Percentiles rank a stretch among this genome's conserved stretches.
These are phyloP conservation scores for Athalia cordata DNA, from an alignment of 2,888 invertebrate genomes.

Conservation along the genomic window DNA sequence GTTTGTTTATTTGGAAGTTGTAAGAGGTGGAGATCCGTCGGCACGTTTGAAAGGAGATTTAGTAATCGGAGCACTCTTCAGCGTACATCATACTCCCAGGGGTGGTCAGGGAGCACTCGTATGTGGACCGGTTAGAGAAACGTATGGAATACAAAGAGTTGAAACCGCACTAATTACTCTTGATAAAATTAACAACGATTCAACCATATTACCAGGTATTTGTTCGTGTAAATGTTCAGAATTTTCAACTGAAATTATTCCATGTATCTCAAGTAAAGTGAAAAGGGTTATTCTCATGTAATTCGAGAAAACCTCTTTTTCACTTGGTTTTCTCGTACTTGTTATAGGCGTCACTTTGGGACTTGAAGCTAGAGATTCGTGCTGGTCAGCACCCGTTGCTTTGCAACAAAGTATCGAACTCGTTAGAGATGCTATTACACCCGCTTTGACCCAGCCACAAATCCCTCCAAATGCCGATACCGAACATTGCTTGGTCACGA, in stretches of 20 bases:
- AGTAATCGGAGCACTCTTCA: conserved; percentile 64
- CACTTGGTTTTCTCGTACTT: conserved; percentile 44
- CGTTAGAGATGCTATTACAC: conserved; percentile 81
- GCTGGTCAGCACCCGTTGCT: conserved; percentile 88
- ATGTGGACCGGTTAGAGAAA: conserved; percentile 62
- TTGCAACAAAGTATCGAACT: conserved; percentile 86
- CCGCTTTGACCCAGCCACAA: conserved; percentile 62
- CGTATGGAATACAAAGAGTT: conserved; percentile 64
- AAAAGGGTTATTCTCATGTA: conserved; percentile 68
- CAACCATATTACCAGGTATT: conserved; percentile 56
- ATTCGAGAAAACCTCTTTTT: conserved; percentile 36
- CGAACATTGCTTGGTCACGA: conserved; percentile 52
- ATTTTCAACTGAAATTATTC: not conserved
- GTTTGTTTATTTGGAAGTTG: not conserved
- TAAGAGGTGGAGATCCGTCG: conserved; percentile 55
- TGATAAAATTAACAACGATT: conserved; percentile 78
- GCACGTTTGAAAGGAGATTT: conserved; percentile 61
- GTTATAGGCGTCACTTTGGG: conserved; percentile 75
- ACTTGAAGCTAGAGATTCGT: conserved; percentile 85
- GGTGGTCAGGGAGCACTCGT: conserved; percentile 61
- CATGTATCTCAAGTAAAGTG: conserved; percentile 58
- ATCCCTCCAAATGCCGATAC: conserved; percentile 53
- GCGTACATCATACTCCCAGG: conserved; percentile 61
- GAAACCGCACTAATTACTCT: conserved; percentile 72
- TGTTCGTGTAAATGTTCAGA: not conserved